Evolutionary conservation across 2,888 invertebrate genomes (phyloP).

Genomic region (Calameuta pallipes): DNA sequence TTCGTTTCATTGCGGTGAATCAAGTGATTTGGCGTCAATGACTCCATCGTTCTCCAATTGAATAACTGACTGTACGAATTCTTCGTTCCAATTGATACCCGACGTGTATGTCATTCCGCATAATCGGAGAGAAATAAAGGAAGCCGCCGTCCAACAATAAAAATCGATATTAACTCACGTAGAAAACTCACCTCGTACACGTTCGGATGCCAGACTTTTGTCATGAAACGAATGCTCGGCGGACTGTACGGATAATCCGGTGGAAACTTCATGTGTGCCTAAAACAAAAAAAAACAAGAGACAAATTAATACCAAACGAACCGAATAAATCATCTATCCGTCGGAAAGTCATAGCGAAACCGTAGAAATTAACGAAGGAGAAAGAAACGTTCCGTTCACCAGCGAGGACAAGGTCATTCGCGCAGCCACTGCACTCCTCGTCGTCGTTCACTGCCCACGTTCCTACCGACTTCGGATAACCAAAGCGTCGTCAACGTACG

Average conservation of each 20-base stretch:
- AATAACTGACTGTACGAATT: background rate
- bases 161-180: conserved; percentile 37
- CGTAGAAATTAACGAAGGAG: background rate
- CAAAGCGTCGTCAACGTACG: background rate
- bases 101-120: background rate
- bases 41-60: background rate
- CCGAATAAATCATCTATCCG: background rate
- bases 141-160: conserved; percentile 8
- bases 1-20: background rate
- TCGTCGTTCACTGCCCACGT: background rate
- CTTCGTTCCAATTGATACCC: background rate
- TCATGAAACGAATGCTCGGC: conserved; percentile 96
- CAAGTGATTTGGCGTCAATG: background rate
- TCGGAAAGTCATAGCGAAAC: background rate
- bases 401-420: background rate
- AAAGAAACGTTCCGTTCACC: background rate
- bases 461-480: background rate
- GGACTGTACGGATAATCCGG: conserved; percentile 99
- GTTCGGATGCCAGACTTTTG: conserved; percentile 99
- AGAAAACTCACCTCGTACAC: conserved; percentile 93
- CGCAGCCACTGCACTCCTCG: background rate
- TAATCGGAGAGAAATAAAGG: background rate
- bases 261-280: conserved; percentile 99
- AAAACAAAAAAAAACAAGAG: conserved; percentile 67
- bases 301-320: background rate